These are phyloP conservation scores for Trematocara caparti DNA, from an alignment of 2,797 vertebrate genomes.

Conservation along the genomic window DNA sequence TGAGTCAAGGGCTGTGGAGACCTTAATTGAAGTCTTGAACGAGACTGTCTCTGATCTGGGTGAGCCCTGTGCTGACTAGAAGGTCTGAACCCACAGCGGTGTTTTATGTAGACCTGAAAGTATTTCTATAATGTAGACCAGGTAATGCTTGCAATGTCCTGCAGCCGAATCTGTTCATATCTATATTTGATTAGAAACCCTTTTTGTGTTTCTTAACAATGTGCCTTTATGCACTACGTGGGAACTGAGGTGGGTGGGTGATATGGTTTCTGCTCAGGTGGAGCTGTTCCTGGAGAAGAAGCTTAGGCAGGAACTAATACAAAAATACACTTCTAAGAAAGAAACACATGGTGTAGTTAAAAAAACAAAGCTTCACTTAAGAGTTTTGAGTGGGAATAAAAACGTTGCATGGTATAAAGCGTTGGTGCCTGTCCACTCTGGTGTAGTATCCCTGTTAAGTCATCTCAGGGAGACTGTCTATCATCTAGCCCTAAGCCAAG, in stretches of 20 bases:
- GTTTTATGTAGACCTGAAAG: not conserved
- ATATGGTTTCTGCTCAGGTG: constrained; percentile 28
- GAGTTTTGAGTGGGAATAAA: constrained; percentile 9
- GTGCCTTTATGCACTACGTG: constrained; percentile 25
- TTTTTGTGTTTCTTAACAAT: not conserved
- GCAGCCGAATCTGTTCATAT: not conserved
- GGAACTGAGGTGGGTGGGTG: constrained; percentile 52
- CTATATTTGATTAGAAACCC: not conserved
- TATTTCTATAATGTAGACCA: not conserved
- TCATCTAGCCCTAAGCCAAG: constrained; percentile 29
- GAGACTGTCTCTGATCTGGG: constrained; percentile 74
- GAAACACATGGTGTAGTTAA: not conserved
- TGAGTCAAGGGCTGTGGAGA: too few relatives aligned
- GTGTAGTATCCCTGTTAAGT: constrained; percentile 24
- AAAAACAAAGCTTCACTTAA: constrained; percentile 1
- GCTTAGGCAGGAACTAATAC: not conserved
- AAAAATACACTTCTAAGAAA: constrained; percentile 26
- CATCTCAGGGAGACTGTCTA: constrained; percentile 17
- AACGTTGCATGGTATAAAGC: not conserved
- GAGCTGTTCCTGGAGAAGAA: constrained; percentile 1
- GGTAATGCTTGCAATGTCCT: not conserved
- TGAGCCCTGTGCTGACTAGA: constrained; percentile 56
- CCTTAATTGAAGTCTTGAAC: constrained; percentile 78
- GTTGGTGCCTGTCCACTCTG: not conserved
- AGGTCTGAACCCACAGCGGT: constrained; percentile 6